A percentile compares a stretch with the other conserved stretches of the same genome.
Evolutionary conservation across 2,113 vertebrate species (phyloP).

Genomic region (Acanthisitta chloris): DNA sequence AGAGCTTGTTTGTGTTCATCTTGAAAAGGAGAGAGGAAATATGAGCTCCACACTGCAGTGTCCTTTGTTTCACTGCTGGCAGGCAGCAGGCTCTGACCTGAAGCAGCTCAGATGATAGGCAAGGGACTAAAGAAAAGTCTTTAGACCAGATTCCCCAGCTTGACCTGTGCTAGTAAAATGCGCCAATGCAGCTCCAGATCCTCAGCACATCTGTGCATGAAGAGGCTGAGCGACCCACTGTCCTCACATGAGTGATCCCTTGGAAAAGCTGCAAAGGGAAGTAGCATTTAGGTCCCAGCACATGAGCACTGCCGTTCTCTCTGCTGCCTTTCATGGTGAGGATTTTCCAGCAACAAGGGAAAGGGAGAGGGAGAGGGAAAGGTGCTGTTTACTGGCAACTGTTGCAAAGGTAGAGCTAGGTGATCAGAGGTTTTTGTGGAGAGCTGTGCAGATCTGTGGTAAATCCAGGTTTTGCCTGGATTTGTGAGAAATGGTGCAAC

Average conservation of each 20-base stretch:
- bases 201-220: background rate
- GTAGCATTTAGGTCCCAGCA: background rate
- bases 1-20: background rate
- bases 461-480: background rate
- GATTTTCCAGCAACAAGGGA: background rate
- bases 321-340: background rate
- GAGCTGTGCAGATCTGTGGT: background rate
- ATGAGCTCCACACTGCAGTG: background rate
- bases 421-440: background rate
- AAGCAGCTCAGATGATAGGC: background rate
- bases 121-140: background rate
- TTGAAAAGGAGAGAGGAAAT: background rate
- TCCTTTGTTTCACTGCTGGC: background rate
- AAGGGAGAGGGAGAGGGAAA: background rate
- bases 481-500: background rate
- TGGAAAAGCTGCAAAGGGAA: background rate
- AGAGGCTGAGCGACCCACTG: background rate
- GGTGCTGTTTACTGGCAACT: background rate
- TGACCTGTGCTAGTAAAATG: background rate
- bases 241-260: accelerated
- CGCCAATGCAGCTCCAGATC: background rate
- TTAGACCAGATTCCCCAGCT: background rate
- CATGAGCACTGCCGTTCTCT: background rate
- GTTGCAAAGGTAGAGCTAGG: background rate
- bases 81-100: background rate